A percentile compares a stretch with the other conserved stretches of the same genome.
These are phyloP conservation scores for Acrobeloides nanus DNA, from an alignment of 2,888 invertebrate species.

Conservation along the genomic window DNA sequence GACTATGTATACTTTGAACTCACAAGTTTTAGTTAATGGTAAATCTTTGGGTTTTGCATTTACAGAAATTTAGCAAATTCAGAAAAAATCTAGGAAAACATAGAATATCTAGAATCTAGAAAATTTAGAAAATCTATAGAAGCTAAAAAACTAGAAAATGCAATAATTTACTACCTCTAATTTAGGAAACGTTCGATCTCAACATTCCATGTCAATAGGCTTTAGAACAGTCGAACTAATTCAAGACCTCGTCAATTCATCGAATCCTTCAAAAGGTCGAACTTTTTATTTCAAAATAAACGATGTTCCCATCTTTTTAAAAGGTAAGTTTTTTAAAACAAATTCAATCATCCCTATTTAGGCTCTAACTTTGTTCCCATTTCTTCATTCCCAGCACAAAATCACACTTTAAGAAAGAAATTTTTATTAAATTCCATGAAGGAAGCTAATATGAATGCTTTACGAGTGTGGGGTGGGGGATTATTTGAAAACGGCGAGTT, in stretches of 20 bases:
- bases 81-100: too few relatives aligned
- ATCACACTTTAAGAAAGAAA: slow-evolving; percentile 14
- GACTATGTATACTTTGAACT: slow-evolving; percentile 72
- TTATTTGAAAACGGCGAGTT: slow-evolving; percentile 83
- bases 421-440: slow-evolving; percentile 56
- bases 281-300: slow-evolving; percentile 82
- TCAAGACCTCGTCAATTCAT: slow-evolving; percentile 33
- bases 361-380: slow-evolving; percentile 48
- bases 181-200: too few relatives aligned
- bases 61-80: too few relatives aligned
- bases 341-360: slow-evolving; percentile 77
- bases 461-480: slow-evolving; percentile 97
- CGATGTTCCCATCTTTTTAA: slow-evolving; percentile 77
- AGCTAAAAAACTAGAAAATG: too few relatives aligned
- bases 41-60: too few relatives aligned
- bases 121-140: too few relatives aligned
- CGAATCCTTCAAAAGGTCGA: slow-evolving; percentile 56
- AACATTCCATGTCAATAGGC: too few relatives aligned
- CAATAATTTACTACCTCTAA: too few relatives aligned
- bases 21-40: too few relatives aligned
- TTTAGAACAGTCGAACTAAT: slow-evolving; percentile 78
- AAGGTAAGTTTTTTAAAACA: slow-evolving; percentile 67
- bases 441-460: slow-evolving; percentile 74
- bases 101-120: too few relatives aligned
- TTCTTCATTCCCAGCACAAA: slow-evolving; percentile 33